Conservation (phyloP, 2,888 invertebrate species). For the Magallana nippona region DNA sequence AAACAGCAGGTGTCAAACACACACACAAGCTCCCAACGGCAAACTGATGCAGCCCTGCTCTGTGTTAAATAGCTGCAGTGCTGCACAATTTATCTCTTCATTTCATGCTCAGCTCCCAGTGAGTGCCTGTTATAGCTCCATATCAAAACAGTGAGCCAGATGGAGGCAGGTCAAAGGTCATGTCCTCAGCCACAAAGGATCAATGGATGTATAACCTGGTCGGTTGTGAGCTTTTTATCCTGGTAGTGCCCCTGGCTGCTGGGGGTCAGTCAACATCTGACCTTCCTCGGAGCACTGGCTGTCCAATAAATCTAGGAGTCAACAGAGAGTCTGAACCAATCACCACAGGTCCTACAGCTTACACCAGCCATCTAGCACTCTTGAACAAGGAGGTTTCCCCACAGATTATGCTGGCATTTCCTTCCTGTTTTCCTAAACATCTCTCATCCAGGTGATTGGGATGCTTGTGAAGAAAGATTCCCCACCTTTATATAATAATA, state of each 20-base stretch:
- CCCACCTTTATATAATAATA: not conserved
- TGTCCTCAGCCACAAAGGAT: conserved; percentile 16
- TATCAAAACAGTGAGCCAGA: conserved; percentile 20
- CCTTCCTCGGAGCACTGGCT: not conserved
- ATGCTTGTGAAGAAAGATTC: conserved; percentile 9
- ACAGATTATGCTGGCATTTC: not conserved
- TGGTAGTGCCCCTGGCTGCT: not conserved
- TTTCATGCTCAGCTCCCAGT: not conserved
- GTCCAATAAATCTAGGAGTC: conserved; percentile 15
- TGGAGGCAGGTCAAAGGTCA: conserved; percentile 23
- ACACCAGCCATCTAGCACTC: not conserved
- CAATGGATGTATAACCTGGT: conserved; percentile 1
- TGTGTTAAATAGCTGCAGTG: conserved; percentile 25
- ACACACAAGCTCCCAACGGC: conserved; percentile 26
- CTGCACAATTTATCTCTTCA: conserved; percentile 29
- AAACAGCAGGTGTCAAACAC: conserved; percentile 33
- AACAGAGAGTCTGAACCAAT: not conserved
- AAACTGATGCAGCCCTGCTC: not conserved
- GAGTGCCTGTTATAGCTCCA: conserved; percentile 8
- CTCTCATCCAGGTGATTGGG: conserved; percentile 3
- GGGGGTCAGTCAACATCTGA: conserved; percentile 9
- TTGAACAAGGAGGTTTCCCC: not conserved
- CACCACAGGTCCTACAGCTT: not conserved
- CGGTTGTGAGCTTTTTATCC: not conserved
- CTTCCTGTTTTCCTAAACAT: not conserved